These are phyloP conservation scores for Trinorchestia longiramus DNA, from an alignment of 1,140 invertebrate species.

Conservation along the genomic window DNA sequence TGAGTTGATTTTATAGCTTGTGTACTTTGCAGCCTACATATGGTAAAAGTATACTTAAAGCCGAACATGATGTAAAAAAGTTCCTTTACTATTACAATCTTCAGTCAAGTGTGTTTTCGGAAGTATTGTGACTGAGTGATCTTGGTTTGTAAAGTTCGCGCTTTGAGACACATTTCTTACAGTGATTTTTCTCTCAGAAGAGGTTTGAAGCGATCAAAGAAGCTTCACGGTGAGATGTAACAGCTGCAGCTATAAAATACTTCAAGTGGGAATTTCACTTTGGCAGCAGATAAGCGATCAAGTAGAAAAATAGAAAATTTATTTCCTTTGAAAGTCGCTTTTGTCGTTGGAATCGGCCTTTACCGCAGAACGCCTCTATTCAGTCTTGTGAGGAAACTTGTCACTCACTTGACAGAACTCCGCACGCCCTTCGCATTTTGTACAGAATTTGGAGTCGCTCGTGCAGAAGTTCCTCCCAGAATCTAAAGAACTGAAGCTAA, in stretches of 20 bases:
- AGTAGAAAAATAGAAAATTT: constrained; percentile 51
- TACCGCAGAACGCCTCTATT: constrained; percentile 3
- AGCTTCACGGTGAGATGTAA: not conserved
- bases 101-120: not conserved
- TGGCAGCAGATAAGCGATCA: constrained; percentile 36
- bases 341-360: not conserved
- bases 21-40: no score
- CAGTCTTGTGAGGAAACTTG: not conserved
- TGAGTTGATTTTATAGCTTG: not conserved
- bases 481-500: constrained; percentile 41
- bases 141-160: not conserved
- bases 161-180: not conserved
- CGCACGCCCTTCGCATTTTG: constrained; percentile 7
- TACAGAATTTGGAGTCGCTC: constrained; percentile 35
- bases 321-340: constrained; percentile 44
- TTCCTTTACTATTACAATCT: not conserved
- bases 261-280: constrained; percentile 6
- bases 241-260: not conserved
- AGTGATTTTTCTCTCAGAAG: not conserved
- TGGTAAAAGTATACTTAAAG: no score
- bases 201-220: not conserved
- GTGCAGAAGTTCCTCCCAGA: constrained; percentile 35
- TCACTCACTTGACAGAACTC: not conserved
- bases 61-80: not conserved
- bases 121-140: not conserved